Base-by-base conservation (phyloP, 2,113 vertebrate genomes). In the Petaurus breviceps region DNA sequence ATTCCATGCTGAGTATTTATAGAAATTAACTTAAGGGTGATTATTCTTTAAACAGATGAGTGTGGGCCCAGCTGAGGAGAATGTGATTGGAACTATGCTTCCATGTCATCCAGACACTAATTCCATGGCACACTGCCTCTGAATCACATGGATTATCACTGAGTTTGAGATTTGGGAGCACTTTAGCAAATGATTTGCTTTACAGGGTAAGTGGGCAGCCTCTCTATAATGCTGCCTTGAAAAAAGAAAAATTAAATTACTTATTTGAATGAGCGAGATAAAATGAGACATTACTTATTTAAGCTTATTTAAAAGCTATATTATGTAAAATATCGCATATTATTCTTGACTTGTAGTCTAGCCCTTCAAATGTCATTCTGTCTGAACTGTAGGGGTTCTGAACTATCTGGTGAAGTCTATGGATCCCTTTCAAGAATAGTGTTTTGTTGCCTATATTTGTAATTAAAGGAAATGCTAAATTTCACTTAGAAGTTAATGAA, bases 191-290 rank as follows among this genome's bases (percentile, higher is more conserved):
- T 90, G 47, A 90, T 51, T 31, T 90, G 47, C 90, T 90, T 92
- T 4, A 54, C 19, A 12, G 53, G 95, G 93, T 50, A 8, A 96
- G 93, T n/a, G 96, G 77, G 95, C 37, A 92, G 93, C 22, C 51
- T 95, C 98, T 95, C 52, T 90, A 90, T 47, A 28, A 8, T 49
- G 51, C 53, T 51, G 22, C 55, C 61, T 91, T 96, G 50, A 31
- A 92, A 96, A 92, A 91, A 96, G 98, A 47, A 90, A 26, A 52
- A 61, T 91, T 94, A 97, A 97, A 97, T 93, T 77, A 84, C 94
- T 96, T 92, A 96, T 93, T 47, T 24, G 61, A 96, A 47, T 92
- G 26, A 51, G 96, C 55, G n/a, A 50, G 68, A 96, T 0, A 46
- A 51, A 84, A 37, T 90, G 57, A 53, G 93, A 93, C 46, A 94